Evolutionary conservation across 1,140 invertebrate species (phyloP).

Genomic region (Fopius arisanus): DNA sequence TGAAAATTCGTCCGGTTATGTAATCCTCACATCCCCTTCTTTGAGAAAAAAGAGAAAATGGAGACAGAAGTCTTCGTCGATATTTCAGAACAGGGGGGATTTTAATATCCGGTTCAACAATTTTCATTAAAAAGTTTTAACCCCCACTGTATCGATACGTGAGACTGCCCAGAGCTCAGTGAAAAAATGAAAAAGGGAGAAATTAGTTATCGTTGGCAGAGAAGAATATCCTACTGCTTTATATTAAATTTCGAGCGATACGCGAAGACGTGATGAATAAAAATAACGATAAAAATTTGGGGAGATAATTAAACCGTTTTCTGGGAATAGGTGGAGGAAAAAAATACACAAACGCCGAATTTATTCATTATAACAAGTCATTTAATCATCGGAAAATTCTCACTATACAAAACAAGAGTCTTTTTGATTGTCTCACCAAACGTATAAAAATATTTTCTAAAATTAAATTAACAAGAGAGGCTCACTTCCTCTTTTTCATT

Average conservation of each 20-base stretch:
- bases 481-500: slow-evolving; percentile 50
- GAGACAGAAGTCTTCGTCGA: slow-evolving; percentile 7
- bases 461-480: slow-evolving; percentile 33
- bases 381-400: background rate
- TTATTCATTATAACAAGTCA: background rate
- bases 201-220: slow-evolving; percentile 32
- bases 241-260: slow-evolving; percentile 31
- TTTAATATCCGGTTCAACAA: slow-evolving; percentile 28
- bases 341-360: no score
- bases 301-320: no score
- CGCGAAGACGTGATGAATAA: background rate
- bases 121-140: slow-evolving; percentile 39
- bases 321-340: no score
- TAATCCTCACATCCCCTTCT: background rate
- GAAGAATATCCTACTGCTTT: slow-evolving; percentile 18
- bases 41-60: background rate
- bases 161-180: background rate
- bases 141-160: slow-evolving; percentile 22
- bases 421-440: background rate
- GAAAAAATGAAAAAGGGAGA: background rate
- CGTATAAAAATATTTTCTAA: background rate
- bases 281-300: no score
- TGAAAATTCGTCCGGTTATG: background rate
- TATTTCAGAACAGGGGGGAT: slow-evolving; percentile 16
- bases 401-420: no score